Evolutionary conservation across 2,113 vertebrate species (phyloP).

Genomic region (Daubentonia madagascariensis): DNA sequence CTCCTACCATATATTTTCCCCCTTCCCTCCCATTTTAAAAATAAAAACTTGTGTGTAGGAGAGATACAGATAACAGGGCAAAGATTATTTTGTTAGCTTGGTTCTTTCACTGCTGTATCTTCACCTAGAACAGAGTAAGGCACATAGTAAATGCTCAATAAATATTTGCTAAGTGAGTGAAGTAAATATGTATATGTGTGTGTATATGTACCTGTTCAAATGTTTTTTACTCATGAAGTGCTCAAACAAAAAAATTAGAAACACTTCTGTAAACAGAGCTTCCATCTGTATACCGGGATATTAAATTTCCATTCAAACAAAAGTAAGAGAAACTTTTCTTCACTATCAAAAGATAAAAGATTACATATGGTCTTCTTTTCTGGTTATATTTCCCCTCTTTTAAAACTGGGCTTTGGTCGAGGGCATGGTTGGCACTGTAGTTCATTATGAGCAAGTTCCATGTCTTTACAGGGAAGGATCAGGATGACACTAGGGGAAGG

Average conservation of each 20-base stretch:
- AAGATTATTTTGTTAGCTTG: neutral
- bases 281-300: neutral
- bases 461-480: neutral
- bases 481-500: no score
- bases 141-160: neutral
- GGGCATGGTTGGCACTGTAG: neutral
- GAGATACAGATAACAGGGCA: neutral
- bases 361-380: neutral
- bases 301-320: neutral
- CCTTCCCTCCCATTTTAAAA: neutral
- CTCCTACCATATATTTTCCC: neutral
- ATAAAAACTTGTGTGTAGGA: neutral
- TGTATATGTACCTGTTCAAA: neutral
- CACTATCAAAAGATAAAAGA: neutral
- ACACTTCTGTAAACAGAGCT: neutral
- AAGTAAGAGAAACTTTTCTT: neutral
- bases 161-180: neutral
- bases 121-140: neutral
- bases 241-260: neutral
- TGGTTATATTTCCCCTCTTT: neutral
- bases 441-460: neutral
- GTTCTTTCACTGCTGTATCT: neutral
- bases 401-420: neutral
- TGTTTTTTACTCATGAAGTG: neutral
- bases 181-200: neutral